Percentiles rank a stretch among this genome's conserved stretches.
Conservation (phyloP, 2,888 invertebrate genomes). For the Pycnomerus fuliginosus region DNA sequence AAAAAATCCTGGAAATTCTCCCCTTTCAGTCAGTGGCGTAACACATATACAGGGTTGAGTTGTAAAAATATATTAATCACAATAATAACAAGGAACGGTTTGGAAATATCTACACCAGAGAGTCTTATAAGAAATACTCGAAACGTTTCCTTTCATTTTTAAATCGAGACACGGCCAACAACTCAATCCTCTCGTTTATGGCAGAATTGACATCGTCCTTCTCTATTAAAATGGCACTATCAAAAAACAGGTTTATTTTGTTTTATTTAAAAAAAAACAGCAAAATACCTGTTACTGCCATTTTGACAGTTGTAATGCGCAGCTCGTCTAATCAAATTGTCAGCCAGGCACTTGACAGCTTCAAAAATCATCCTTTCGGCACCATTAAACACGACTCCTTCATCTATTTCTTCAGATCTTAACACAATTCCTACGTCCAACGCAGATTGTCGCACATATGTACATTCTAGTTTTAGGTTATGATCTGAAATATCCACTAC, state of each 20-base stretch:
- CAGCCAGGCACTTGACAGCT: slow-evolving; percentile 56
- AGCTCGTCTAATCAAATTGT: slow-evolving; percentile 52
- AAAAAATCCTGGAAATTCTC: no score
- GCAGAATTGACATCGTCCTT: slow-evolving; percentile 32
- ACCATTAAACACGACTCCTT: slow-evolving; percentile 51
- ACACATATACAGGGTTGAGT: no score
- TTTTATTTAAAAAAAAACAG: not conserved
- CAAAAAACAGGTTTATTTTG: slow-evolving; percentile 4
- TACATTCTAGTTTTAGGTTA: slow-evolving; percentile 42
- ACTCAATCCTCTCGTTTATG: slow-evolving; percentile 36
- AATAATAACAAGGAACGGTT: no score
- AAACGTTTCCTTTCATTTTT: slow-evolving; percentile 29
- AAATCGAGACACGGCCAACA: slow-evolving; percentile 29
- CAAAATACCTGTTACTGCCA: not conserved
- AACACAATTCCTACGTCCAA: slow-evolving; percentile 53
- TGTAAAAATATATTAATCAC: no score
- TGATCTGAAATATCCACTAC: slow-evolving; percentile 34
- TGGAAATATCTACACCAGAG: no score
- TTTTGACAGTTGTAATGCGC: no score
- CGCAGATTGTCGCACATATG: slow-evolving; percentile 52
- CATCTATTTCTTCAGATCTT: slow-evolving; percentile 52
- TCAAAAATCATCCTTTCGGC: slow-evolving; percentile 57
- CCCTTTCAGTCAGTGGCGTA: no score
- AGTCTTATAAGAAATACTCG: slow-evolving; percentile 36
- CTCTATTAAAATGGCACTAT: slow-evolving; percentile 28